A percentile compares a stretch with the other conserved stretches of the same genome.
Evolutionary conservation across 2,888 invertebrate species (phyloP).

Genomic region (Archaeoteleia sp.): DNA sequence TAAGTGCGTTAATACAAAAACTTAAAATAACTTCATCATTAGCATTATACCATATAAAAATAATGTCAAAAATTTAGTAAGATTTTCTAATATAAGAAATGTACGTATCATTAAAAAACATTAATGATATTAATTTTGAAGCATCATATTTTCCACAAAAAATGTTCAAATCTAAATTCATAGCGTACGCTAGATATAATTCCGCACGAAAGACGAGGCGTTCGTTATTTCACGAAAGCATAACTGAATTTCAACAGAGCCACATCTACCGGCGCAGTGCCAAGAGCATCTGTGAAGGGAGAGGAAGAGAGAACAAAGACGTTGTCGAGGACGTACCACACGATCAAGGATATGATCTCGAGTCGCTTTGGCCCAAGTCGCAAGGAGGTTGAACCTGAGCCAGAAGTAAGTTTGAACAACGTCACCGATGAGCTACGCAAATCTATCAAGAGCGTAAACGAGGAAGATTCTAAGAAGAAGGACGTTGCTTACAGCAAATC

Average conservation of each 20-base stretch:
- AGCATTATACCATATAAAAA: not conserved
- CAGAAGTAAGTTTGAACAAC: constrained; percentile 78
- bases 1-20: constrained; percentile 59
- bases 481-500: constrained; percentile 80
- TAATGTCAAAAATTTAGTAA: not conserved
- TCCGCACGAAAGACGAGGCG: not conserved
- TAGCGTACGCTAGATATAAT: not conserved
- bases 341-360: constrained; percentile 88
- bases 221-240: constrained; percentile 13
- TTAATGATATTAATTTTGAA: not conserved
- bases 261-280: constrained; percentile 62
- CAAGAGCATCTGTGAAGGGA: constrained; percentile 60
- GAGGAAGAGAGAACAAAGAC: constrained; percentile 77
- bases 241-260: constrained; percentile 56
- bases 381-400: constrained; percentile 76
- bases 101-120: no score
- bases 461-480: constrained; percentile 75
- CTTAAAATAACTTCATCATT: constrained; percentile 9
- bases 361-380: constrained; percentile 83
- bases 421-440: constrained; percentile 78
- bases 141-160: not conserved
- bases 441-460: constrained; percentile 73
- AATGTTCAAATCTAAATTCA: no score
- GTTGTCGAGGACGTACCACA: constrained; percentile 87
- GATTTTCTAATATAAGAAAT: not conserved